phyloP scores from a whole-genome alignment of 2,797 vertebrate genomes.

The Coendou prehensilis region DNA sequence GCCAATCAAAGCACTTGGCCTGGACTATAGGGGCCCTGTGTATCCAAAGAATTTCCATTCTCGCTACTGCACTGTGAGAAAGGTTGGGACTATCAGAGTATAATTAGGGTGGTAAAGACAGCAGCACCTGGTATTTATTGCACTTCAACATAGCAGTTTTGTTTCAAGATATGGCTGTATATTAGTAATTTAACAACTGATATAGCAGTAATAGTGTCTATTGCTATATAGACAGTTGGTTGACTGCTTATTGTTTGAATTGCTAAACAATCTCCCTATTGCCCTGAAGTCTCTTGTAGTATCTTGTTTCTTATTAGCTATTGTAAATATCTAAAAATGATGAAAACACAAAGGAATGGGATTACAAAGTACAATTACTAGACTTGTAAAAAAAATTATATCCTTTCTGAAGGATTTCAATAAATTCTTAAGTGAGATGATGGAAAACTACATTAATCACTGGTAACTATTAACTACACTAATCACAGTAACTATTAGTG shows the following conservation, averaged over 20 bases:
- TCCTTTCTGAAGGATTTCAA: neutral
- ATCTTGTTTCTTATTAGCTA: neutral
- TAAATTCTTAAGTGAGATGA: slow-evolving; percentile 50
- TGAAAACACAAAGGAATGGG: neutral
- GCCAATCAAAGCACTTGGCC: neutral
- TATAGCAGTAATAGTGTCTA: neutral
- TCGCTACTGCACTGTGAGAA: neutral
- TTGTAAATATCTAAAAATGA: neutral
- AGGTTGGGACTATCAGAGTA: neutral
- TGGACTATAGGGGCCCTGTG: fast-evolving
- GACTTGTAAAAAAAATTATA: neutral
- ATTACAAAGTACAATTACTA: neutral
- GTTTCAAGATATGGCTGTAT: neutral
- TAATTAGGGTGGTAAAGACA: fast-evolving
- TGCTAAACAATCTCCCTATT: neutral
- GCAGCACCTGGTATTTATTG: neutral
- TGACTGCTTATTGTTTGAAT: neutral
- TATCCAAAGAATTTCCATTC: neutral
- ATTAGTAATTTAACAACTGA: neutral
- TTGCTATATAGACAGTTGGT: too few species aligned
- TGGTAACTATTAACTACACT: slow-evolving; percentile 24
- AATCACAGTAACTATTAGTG: slow-evolving; percentile 51
- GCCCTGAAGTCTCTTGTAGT: neutral
- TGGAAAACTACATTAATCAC: slow-evolving; percentile 46
- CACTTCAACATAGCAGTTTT: neutral